These are phyloP conservation scores for Manis pentadactyla DNA, from an alignment of 2,797 vertebrate species.

Conservation along the genomic window DNA sequence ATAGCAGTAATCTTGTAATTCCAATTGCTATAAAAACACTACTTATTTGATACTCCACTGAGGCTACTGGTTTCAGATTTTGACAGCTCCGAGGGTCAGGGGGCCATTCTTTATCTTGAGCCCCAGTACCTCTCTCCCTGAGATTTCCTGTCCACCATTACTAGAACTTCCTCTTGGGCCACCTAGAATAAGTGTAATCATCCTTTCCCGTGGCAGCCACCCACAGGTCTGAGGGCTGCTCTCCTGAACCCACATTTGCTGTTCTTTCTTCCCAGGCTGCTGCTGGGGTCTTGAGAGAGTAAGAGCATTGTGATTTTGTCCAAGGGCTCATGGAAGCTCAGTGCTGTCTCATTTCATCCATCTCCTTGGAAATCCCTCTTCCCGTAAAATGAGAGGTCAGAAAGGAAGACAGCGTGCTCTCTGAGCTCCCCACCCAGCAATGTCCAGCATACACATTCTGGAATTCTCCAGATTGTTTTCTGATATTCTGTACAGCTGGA, in stretches of 20 bases:
- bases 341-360: accelerated
- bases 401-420: accelerated
- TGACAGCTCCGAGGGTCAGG: neutral
- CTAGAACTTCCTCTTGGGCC: neutral
- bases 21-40: accelerated
- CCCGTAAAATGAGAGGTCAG: neutral
- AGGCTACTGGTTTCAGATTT: accelerated
- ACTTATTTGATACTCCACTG: accelerated
- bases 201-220: accelerated
- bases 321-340: neutral
- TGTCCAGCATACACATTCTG: neutral
- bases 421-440: accelerated
- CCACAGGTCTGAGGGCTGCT: accelerated
- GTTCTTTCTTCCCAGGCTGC: neutral
- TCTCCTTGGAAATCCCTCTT: neutral
- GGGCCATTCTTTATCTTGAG: neutral
- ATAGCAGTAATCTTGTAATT: accelerated
- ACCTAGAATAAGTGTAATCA: accelerated
- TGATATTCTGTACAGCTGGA: neutral
- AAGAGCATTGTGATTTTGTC: accelerated
- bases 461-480: neutral
- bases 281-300: neutral
- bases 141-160: neutral
- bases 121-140: neutral
- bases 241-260: neutral